phyloP scores from a whole-genome alignment of 2,113 vertebrate genomes.

The Hydrolagus affinis region DNA sequence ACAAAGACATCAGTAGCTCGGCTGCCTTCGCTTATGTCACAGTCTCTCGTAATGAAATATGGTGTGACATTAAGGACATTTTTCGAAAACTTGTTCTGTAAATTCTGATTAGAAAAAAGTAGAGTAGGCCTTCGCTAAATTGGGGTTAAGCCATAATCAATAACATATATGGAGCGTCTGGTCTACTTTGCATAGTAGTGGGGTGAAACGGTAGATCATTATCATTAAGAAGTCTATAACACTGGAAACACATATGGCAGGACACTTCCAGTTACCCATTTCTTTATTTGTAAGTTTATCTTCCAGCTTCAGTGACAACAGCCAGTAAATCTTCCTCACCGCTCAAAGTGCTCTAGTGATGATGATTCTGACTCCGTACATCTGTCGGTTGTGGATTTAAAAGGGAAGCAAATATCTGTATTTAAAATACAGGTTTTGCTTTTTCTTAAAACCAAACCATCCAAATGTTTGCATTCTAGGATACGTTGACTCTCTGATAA shows the following conservation, averaged over 20 bases:
- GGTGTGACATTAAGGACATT: conserved; percentile 63
- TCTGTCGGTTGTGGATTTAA: not conserved
- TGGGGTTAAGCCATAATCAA: conserved; percentile 91
- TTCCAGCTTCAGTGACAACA: conserved; percentile 52
- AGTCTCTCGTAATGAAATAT: conserved; percentile 71
- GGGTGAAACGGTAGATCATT: conserved; percentile 64
- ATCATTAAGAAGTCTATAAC: conserved; percentile 80
- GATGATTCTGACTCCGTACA: not conserved
- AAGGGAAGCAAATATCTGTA: not conserved
- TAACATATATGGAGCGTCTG: conserved; percentile 75
- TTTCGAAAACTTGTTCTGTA: conserved; percentile 69
- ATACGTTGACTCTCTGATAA: not conserved
- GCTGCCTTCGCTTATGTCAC: conserved; percentile 63
- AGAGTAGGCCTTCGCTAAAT: conserved; percentile 73
- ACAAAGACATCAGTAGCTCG: conserved; percentile 62
- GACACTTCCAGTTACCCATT: conserved; percentile 57
- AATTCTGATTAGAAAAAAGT: conserved; percentile 73
- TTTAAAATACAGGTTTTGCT: not conserved
- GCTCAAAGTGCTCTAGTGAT: not conserved
- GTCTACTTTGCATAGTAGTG: conserved; percentile 59
- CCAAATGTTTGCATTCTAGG: not conserved
- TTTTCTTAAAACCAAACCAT: not conserved
- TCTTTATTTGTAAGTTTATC: conserved; percentile 83
- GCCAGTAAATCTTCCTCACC: not conserved
- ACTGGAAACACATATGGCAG: conserved; percentile 65